These are phyloP conservation scores for Grapholita molesta DNA, from an alignment of 1,140 invertebrate species.

Conservation along the genomic window DNA sequence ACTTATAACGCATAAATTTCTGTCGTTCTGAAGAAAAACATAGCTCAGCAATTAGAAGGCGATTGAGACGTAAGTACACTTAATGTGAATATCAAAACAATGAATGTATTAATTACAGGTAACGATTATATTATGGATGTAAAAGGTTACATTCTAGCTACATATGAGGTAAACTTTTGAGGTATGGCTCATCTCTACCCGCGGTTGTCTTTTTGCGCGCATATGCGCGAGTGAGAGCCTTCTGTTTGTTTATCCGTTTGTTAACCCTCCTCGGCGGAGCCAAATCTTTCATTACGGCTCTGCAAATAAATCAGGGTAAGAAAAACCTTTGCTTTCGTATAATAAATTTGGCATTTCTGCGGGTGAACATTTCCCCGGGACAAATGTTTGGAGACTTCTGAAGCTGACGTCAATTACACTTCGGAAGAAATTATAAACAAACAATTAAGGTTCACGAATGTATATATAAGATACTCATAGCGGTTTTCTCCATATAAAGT, in stretches of 20 bases:
- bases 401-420: not conserved
- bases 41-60: too few species aligned
- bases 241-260: slow-evolving; percentile 1
- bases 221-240: slow-evolving; percentile 17
- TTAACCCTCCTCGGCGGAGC: not conserved
- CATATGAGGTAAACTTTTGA: not conserved
- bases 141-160: too few species aligned
- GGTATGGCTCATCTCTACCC: not conserved
- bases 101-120: too few species aligned
- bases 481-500: too few species aligned
- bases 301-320: not conserved
- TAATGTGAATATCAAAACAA: too few species aligned
- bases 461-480: too few species aligned
- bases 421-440: too few species aligned
- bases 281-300: not conserved
- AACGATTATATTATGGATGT: too few species aligned
- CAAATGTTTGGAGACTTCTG: not conserved
- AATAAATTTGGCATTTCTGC: slow-evolving; percentile 7
- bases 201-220: not conserved
- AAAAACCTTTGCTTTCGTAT: not conserved
- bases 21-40: too few species aligned
- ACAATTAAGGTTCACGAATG: too few species aligned
- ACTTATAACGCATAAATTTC: too few species aligned
- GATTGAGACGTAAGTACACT: too few species aligned
- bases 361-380: slow-evolving; percentile 23